Evolutionary conservation across 2,113 vertebrate species (phyloP).

Genomic region (Meriones unguiculatus): DNA sequence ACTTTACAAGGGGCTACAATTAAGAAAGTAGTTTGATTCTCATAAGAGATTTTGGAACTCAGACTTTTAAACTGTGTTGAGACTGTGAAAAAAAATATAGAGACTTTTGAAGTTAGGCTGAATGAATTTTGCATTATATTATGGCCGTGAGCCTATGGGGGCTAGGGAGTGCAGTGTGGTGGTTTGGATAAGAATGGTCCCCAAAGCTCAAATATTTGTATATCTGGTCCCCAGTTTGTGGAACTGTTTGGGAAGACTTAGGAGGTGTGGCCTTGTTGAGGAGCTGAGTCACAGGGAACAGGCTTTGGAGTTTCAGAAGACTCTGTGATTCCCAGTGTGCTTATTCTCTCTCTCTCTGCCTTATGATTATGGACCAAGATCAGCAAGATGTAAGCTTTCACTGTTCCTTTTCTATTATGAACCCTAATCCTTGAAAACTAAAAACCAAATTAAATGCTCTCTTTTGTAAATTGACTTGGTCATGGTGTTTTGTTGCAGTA

Average conservation of each 20-base stretch:
- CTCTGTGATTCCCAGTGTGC: not conserved
- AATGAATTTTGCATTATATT: not conserved
- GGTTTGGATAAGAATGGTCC: not conserved
- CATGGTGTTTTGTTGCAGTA: not conserved
- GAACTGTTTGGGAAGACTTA: not conserved
- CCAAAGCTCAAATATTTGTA: not conserved
- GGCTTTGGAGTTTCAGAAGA: not conserved
- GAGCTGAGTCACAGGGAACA: no score
- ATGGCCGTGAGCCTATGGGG: no score
- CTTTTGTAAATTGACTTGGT: not conserved
- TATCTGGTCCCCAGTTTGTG: not conserved
- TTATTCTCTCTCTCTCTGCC: not conserved
- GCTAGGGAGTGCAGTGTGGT: not conserved
- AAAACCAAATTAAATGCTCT: not conserved
- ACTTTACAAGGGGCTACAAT: not conserved
- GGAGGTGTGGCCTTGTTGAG: not conserved
- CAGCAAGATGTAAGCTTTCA: not conserved
- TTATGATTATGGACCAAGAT: not conserved
- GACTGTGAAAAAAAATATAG: not conserved
- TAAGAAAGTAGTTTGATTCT: not conserved
- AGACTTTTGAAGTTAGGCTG: not conserved
- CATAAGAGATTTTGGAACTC: no score
- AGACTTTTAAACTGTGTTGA: not conserved
- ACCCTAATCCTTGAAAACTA: not conserved
- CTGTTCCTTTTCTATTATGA: not conserved